Evolutionary conservation across 2,113 vertebrate species (phyloP), one percentile per base, ranked within the genome.

Genomic region (Rhinoptilus africanus): DNA sequence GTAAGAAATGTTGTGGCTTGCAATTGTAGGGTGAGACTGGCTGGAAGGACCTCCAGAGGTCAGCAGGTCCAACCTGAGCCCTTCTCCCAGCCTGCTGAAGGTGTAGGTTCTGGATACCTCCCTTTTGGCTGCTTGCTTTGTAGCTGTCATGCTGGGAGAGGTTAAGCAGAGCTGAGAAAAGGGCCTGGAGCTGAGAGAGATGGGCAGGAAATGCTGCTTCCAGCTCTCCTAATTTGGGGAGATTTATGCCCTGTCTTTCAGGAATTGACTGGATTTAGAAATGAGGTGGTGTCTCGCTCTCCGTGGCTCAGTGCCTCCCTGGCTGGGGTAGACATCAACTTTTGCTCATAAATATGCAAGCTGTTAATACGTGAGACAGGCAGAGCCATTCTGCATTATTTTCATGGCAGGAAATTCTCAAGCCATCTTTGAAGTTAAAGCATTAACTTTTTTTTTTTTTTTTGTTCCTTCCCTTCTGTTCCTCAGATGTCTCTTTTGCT

Each of bases 341-440:
- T 91, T 20, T 63, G 39, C 93, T 96, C 86, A 92, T 96, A 92
- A 93, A 96, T 92, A 93, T 96, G 75, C 83, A 92, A 20, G 64
- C 64, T 84, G 41, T 77, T 97, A 95, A 96, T 84, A 54, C 60
- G 23, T 1, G 76, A 86, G 80, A 35, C 76, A 69, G 82, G 88
- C 88, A 93, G 83, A 93, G 94, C 72, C 73, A 69, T 54, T 48
- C 64, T 47, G 79, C 76, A 24, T 86, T 59, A 80, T 93, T 93
- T 78, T 60, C 0, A 0, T 80, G 92, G 91, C 88, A 95, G 85
- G 78, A 88, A 85, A 93, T 83, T 96, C 89, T 95, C 86, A 27
- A 93, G 80, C 51, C 89, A 50, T 84, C 84, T 92, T 92, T 96
- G 93, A 96, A 96, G 86, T 84, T 74, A 47, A 63, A 26, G 84